phyloP scores from a whole-genome alignment of 1,140 invertebrate genomes.

The Nephotettix cincticeps region DNA sequence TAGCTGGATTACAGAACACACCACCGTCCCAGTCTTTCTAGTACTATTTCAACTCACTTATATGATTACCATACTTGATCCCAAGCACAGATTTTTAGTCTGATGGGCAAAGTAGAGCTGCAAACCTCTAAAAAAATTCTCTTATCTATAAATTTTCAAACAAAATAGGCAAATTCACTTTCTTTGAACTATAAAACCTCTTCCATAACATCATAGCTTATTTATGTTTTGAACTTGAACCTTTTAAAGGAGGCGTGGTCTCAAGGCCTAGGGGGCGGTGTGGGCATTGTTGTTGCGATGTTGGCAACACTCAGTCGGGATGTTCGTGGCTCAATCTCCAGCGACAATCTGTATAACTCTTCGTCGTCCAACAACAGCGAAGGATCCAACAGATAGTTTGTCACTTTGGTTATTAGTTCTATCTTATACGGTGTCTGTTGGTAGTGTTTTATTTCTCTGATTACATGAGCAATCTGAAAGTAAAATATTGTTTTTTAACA shows the following conservation, averaged over 20 bases:
- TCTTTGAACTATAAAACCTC: too few relatives aligned
- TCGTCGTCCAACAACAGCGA: slow-evolving; percentile 76
- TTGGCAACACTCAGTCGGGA: slow-evolving; percentile 55
- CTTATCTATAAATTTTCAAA: too few relatives aligned
- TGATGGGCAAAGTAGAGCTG: too few relatives aligned
- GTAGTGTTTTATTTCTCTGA: slow-evolving; percentile 87
- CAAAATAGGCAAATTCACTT: too few relatives aligned
- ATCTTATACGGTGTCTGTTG: slow-evolving; percentile 94
- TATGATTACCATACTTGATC: too few relatives aligned
- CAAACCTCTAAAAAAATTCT: too few relatives aligned
- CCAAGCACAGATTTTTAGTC: too few relatives aligned
- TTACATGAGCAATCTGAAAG: slow-evolving; percentile 93
- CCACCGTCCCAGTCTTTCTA: too few relatives aligned
- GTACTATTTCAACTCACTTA: too few relatives aligned
- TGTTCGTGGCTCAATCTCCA: slow-evolving; percentile 81
- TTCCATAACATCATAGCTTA: too few relatives aligned
- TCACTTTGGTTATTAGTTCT: slow-evolving; percentile 77
- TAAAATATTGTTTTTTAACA: too few relatives aligned
- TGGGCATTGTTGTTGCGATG: slow-evolving; percentile 33
- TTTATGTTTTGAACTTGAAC: slow-evolving; percentile 2
- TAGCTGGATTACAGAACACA: too few relatives aligned
- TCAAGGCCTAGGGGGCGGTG: slow-evolving; percentile 12
- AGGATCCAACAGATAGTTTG: slow-evolving; percentile 79
- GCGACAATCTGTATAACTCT: slow-evolving; percentile 76
- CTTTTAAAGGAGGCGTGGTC: not conserved